These are phyloP conservation scores for Sphyrna mokarran DNA, from an alignment of 2,113 vertebrate genomes.

Conservation along the genomic window DNA sequence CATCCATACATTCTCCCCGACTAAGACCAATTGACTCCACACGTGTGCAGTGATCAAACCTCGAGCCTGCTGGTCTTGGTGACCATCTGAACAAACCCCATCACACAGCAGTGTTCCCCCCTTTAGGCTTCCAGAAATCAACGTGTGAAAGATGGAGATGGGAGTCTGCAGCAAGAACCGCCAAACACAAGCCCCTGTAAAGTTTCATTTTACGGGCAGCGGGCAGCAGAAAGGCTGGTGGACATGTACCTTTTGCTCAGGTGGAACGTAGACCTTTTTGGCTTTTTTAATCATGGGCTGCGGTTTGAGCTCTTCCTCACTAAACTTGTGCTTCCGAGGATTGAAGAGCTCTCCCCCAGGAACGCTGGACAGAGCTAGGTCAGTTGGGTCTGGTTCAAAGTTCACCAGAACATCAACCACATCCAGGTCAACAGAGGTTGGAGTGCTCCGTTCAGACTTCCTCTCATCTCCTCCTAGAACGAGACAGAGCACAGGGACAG, in stretches of 20 bases:
- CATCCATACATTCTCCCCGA: background rate
- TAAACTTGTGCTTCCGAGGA: slow-evolving; percentile 92
- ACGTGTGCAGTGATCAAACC: background rate
- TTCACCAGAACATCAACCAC: slow-evolving; percentile 86
- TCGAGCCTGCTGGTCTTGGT: background rate
- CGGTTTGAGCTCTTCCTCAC: slow-evolving; percentile 90
- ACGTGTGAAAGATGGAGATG: background rate
- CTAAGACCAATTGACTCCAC: background rate
- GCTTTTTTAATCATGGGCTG: slow-evolving; percentile 99
- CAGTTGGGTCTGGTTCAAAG: slow-evolving; percentile 89
- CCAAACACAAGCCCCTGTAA: background rate
- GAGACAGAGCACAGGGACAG: background rate
- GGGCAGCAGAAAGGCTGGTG: background rate
- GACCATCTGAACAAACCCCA: background rate
- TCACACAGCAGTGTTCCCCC: background rate
- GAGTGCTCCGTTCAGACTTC: slow-evolving; percentile 59
- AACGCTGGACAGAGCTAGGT: slow-evolving; percentile 91
- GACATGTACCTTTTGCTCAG: slow-evolving; percentile 78
- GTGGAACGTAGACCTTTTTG: slow-evolving; percentile 90
- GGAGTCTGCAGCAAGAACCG: background rate
- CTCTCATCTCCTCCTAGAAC: background rate
- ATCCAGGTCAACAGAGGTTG: slow-evolving; percentile 77
- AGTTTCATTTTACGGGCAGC: background rate
- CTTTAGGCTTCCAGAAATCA: background rate
- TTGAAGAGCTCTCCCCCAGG: slow-evolving; percentile 95